Conservation (phyloP, 2,888 invertebrate genomes). For the Linhomoeus sp. region DNA sequence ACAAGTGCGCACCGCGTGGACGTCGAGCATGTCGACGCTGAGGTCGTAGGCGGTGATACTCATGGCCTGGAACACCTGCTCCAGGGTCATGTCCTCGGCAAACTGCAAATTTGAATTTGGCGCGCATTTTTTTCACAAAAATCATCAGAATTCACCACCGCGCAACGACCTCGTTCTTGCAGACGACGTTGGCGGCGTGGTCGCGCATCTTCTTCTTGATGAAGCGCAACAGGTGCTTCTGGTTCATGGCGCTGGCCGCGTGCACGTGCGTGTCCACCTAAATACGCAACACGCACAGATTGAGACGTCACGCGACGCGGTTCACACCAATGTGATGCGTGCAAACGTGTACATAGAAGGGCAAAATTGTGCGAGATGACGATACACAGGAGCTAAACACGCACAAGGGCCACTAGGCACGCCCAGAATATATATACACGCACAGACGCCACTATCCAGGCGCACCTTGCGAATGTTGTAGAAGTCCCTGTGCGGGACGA, state of each 20-base stretch:
- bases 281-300: too few relatives aligned
- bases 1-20: conserved; percentile 96
- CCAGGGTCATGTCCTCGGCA: conserved; percentile 58
- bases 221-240: conserved; percentile 88
- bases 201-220: conserved; percentile 93
- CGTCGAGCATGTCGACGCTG: conserved; percentile 97
- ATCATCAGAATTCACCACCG: conserved; percentile 28
- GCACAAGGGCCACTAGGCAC: too few relatives aligned
- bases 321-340: too few relatives aligned
- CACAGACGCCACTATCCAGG: too few relatives aligned
- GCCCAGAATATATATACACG: too few relatives aligned
- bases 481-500: conserved; percentile 91
- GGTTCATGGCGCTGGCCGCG: conserved; percentile 98
- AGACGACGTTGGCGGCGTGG: conserved; percentile 63
- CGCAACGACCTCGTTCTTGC: conserved; percentile 22
- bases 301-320: too few relatives aligned
- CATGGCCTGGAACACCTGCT: conserved; percentile 79
- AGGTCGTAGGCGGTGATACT: conserved; percentile 90
- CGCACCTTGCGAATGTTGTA: conserved; percentile 86
- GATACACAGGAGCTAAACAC: too few relatives aligned
- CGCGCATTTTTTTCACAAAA: neutral
- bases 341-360: too few relatives aligned
- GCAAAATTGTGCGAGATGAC: too few relatives aligned
- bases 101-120: conserved; percentile 22
- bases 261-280: conserved; percentile 98